Percentiles rank a stretch among this genome's conserved stretches.
Evolutionary conservation across 2,888 invertebrate genomes (phyloP).

Genomic region (Chouioia cunea): DNA sequence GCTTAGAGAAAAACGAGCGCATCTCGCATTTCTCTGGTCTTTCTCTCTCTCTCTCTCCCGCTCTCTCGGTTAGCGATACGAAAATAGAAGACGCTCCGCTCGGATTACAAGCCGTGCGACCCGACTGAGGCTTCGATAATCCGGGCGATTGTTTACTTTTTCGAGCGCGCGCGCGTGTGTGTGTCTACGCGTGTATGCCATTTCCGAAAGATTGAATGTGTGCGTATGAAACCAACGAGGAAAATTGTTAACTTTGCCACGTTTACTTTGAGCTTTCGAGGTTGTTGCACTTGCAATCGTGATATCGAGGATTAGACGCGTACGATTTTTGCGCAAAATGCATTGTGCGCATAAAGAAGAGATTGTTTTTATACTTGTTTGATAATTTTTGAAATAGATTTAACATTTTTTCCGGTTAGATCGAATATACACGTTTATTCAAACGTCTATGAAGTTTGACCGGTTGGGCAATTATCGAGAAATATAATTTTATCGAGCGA

Average conservation of each 20-base stretch:
- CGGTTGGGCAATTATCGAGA: too few species aligned
- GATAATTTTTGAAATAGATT: too few species aligned
- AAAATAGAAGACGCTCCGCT: conserved; percentile 33
- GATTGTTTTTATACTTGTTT: too few species aligned
- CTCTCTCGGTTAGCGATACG: conserved; percentile 3
- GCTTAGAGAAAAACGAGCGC: conserved; percentile 20
- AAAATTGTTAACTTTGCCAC: conserved; percentile 11
- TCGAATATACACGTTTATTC: too few species aligned
- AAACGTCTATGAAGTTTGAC: too few species aligned
- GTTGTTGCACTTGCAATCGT: conserved; percentile 26
- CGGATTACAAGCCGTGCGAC: conserved; percentile 30
- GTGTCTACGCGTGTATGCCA: too few species aligned
- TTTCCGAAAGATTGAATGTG: too few species aligned
- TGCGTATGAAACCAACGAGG: too few species aligned
- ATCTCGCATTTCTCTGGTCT: conserved; percentile 6
- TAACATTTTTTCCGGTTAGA: too few species aligned
- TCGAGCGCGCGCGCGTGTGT: not conserved
- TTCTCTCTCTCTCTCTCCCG: conserved; percentile 1
- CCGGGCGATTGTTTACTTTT: conserved; percentile 36
- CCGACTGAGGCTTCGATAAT: conserved; percentile 29
- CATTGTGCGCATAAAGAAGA: too few species aligned
- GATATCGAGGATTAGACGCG: conserved; percentile 10
- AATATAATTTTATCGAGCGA: too few species aligned
- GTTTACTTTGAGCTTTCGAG: conserved; percentile 9
- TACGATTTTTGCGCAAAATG: not conserved